Base-by-base conservation (phyloP, 92 coral and sea anemone genomes). In the Porites evermanni region DNA sequence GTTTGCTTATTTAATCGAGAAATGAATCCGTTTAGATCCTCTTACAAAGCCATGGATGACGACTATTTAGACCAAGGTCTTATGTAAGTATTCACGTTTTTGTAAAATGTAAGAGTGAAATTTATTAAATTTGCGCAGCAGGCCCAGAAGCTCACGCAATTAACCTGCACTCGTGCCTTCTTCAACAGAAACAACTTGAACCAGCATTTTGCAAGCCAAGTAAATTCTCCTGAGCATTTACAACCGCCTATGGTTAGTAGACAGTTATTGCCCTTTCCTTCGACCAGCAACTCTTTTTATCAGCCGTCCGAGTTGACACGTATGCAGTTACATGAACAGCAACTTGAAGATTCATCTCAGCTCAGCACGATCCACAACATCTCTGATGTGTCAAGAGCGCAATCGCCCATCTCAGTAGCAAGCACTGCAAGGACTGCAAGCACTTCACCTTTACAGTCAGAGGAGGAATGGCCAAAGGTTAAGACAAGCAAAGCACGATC, bases 21-120 rank as follows among this genome's bases (percentile, higher is more conserved):
- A 12, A 18, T 67, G 20, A 67, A 67, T 67, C 72, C 38, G 38
- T 67, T 12, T 67, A 67, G 72, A 67, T 67, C 72, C 20, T 67
- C 72, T 67, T 67, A 67, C 72, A 38, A 18, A 67, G 72, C 17
- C 17, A 67, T 67, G 76, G 76, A 71, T 71, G 76, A 71, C 58
- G 20, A 71, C 52, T 38, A 12, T 71, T 21, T 38, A 71, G 76
- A 38, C 58, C 51, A 71, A 29, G 76, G 53, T 20, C 76, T 71
- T 38, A 71, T 71, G 76, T 0, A 71, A 71, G 76, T 29, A 14
- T 24, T 24, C 76, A 21, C 20, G 76, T 20, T 71, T 71, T 71
- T 71, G 76, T 71, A 12, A 24, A 67, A 67, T 67, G 38, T 12
- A 67, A 67, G 20, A 12, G 29, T 67, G 47, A 38, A 38, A 38